Evolutionary conservation across 2,888 invertebrate genomes (phyloP), one percentile per base, ranked within the genome.

Genomic region (Strigamia transsilvanica): DNA sequence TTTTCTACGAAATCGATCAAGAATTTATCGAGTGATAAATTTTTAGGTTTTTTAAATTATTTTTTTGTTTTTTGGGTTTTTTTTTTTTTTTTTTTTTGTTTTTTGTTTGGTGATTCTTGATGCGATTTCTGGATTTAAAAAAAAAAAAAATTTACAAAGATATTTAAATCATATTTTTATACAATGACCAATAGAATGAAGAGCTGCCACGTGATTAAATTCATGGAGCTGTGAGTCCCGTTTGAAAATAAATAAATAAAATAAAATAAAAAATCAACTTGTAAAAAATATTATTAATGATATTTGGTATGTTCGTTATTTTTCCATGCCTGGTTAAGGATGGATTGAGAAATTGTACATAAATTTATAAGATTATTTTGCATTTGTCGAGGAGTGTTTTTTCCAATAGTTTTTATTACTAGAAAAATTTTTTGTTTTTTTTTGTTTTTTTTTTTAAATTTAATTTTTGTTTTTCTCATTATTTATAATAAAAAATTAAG

Each of bases 361-460:
- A 61, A 61, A 61, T 61, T 61, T 61, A 23, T 61, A 61, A 61
- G 61, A 61, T 61, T 61, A 61, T 61, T 61, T 61, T 61, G 61
- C 61, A 61, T 61, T 61, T 61, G n/a, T n/a, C 21, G 12, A 61
- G 61, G 61, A 61, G 21, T 61, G 61, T 61, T 61, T 61, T 61
- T 23, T 27, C 12, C 18, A 0, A 61, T 61, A 61, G 23, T 9
- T 61, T 61, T 23, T 61, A 61, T 61, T 9, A 2, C 38, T 38
- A 38, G 38, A 51, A 51, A 51, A 6, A 13, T 6, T 6, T 51
- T 51, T 13, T 51, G 3, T 10, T 10, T 3, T 10, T 51, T n/a
- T 12, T 61, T 23, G 1, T 61, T 23, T 5, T 23, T 23, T 2
- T 61, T 10, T 5, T 23, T n/a, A n/a, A n/a, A n/a, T n/a, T n/a